Conservation (phyloP, 2,113 vertebrate species). For the Charadrius vociferus region DNA sequence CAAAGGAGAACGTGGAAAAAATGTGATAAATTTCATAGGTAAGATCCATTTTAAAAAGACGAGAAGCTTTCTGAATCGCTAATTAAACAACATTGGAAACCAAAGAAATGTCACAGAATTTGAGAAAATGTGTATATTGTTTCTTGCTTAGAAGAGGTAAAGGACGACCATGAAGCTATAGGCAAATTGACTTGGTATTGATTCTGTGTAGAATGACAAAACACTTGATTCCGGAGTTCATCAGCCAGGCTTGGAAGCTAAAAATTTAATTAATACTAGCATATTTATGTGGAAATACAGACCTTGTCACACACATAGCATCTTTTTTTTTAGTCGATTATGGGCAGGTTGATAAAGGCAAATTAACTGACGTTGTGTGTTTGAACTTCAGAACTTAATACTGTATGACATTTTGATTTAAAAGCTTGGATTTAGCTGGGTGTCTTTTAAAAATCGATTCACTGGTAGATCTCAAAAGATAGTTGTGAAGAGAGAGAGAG, state of each 20-base stretch:
- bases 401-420: slow-evolving; percentile 19
- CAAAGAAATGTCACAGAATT: background rate
- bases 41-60: background rate
- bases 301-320: background rate
- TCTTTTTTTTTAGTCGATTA: background rate
- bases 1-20: background rate
- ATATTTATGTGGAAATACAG: background rate
- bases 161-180: background rate
- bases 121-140: background rate
- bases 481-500: background rate
- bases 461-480: background rate
- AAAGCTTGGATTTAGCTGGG: background rate
- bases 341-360: background rate
- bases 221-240: background rate
- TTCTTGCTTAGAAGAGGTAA: background rate
- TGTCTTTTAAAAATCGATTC: background rate
- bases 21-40: background rate
- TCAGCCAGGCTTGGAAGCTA: background rate
- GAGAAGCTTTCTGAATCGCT: background rate
- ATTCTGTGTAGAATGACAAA: background rate
- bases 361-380: background rate
- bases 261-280: background rate
- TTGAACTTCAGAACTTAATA: slow-evolving; percentile 18
- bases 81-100: background rate
- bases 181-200: background rate